These are phyloP conservation scores for Alouatta palliata DNA, from an alignment of 2,113 vertebrate species.

Conservation along the genomic window DNA sequence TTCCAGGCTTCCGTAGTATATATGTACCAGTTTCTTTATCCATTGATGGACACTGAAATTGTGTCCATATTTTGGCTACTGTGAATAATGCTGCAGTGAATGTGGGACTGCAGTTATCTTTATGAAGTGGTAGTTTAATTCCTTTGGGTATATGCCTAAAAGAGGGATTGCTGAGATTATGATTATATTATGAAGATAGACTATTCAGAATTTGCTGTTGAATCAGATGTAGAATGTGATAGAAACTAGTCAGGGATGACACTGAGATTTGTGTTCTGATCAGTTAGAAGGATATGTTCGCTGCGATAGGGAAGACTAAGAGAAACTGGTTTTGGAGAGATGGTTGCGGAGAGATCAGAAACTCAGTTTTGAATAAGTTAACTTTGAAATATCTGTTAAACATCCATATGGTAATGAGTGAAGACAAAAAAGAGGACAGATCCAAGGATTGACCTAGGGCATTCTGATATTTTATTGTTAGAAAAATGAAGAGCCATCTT, in stretches of 20 bases:
- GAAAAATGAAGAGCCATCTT: background rate
- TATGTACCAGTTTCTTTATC: background rate
- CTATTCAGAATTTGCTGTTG: background rate
- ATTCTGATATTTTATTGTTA: background rate
- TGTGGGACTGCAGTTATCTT: background rate
- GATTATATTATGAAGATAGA: background rate
- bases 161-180: background rate
- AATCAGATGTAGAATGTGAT: background rate
- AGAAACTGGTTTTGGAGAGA: background rate
- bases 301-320: background rate
- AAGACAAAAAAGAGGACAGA: background rate
- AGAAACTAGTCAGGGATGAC: background rate
- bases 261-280: background rate
- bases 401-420: background rate
- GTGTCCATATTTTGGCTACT: background rate
- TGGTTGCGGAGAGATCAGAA: background rate
- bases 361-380: conserved; percentile 11
- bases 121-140: background rate
- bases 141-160: background rate
- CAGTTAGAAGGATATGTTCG: background rate
- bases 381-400: background rate
- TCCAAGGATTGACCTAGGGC: background rate
- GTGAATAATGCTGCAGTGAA: background rate
- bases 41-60: background rate
- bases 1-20: background rate